phyloP scores from a whole-genome alignment of 2,113 vertebrate species.

The Dromaius novaehollandiae region DNA sequence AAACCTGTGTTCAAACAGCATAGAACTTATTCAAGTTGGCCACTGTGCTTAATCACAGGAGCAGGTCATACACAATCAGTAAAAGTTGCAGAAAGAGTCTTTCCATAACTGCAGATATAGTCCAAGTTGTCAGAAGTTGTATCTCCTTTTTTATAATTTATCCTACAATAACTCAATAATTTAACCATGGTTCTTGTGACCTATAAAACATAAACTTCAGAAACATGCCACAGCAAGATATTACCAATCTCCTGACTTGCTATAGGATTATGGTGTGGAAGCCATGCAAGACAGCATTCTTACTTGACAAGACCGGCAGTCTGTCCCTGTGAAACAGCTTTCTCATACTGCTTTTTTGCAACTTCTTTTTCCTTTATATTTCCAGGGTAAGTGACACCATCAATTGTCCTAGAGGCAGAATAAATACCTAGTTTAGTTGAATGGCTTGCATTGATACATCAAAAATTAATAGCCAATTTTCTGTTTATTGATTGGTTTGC shows the following conservation, averaged over 20 bases:
- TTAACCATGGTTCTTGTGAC: not conserved
- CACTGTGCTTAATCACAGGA: not conserved
- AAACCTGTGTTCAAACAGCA: not conserved
- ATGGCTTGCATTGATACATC: not conserved
- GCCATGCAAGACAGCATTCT: slow-evolving; percentile 8
- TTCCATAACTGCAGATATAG: not conserved
- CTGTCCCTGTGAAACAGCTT: slow-evolving; percentile 87
- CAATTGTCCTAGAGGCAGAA: slow-evolving; percentile 80
- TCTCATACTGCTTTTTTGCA: slow-evolving; percentile 87
- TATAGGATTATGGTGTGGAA: not conserved
- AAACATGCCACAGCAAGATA: not conserved
- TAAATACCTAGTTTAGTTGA: not conserved
- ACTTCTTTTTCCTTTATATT: slow-evolving; percentile 88
- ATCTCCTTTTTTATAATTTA: not conserved
- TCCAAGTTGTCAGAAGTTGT: not conserved
- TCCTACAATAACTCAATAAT: not conserved
- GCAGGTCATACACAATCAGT: not conserved
- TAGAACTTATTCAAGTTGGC: not conserved
- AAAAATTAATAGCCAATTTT: not conserved
- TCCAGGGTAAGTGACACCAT: slow-evolving; percentile 85
- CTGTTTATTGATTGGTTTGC: not conserved
- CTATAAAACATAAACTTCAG: not conserved
- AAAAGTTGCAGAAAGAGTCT: not conserved
- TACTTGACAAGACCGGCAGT: slow-evolving; percentile 93
- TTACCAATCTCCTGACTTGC: not conserved